Conservation (phyloP, 2,888 invertebrate species). For the Drosophila kokeensis region DNA sequence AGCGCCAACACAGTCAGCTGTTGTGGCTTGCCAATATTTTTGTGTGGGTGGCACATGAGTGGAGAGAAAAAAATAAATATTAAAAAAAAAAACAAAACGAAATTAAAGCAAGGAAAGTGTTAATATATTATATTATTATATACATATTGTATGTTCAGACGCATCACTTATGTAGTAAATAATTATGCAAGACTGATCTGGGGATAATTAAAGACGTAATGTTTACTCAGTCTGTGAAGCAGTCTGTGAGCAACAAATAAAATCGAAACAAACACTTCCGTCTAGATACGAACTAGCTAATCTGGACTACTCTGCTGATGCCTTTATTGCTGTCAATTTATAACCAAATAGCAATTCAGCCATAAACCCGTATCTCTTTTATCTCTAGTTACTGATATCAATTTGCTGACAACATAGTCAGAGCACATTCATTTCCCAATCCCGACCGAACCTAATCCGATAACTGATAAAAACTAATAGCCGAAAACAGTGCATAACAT, state of each 20-base stretch:
- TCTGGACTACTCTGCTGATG: not conserved
- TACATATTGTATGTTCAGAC: not conserved
- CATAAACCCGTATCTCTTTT: conserved; percentile 14
- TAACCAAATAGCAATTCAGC: not conserved
- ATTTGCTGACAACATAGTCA: conserved; percentile 20
- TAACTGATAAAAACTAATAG: conserved; percentile 45
- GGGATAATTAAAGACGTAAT: conserved; percentile 6
- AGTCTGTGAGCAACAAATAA: not conserved
- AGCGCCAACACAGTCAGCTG: conserved; percentile 63
- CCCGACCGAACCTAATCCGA: conserved; percentile 12
- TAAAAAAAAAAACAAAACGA: conserved; percentile 1
- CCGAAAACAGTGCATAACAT: conserved; percentile 17
- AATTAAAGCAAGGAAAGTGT: conserved; percentile 21
- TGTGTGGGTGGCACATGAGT: conserved; percentile 50
- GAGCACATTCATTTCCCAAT: conserved; percentile 15
- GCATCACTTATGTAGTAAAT: conserved; percentile 6
- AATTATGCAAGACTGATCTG: conserved; percentile 20
- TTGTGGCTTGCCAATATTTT: conserved; percentile 47
- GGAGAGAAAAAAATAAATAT: not conserved
- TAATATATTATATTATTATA: conserved; percentile 8
- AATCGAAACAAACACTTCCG: not conserved
- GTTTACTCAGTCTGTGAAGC: not conserved
- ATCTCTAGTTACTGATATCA: conserved; percentile 18
- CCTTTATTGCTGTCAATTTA: not conserved
- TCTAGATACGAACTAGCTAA: not conserved